phyloP scores from a whole-genome alignment of 2,888 invertebrate species.

The Scaptomyza reducta region DNA sequence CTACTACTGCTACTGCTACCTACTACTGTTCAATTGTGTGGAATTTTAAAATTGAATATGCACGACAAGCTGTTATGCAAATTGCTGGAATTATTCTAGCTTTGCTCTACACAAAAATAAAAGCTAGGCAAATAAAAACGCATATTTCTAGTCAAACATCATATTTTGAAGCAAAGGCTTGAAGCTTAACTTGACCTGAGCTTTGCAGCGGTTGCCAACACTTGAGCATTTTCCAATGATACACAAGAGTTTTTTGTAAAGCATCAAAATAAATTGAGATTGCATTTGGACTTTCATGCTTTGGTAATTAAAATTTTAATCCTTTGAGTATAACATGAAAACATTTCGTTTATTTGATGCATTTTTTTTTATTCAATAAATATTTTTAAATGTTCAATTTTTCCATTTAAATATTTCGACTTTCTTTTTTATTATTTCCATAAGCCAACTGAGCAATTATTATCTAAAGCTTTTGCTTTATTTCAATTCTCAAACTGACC shows the following conservation, averaged over 20 bases:
- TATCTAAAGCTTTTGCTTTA: background rate
- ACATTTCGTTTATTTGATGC: background rate
- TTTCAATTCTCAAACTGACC: background rate
- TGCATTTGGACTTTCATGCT: background rate
- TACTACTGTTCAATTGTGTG: constrained; percentile 37
- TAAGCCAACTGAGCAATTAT: background rate
- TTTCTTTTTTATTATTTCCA: background rate
- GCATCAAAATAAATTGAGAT: background rate
- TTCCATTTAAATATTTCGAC: background rate
- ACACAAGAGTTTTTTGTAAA: background rate
- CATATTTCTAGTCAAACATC: too few relatives aligned
- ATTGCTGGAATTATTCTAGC: constrained; percentile 12
- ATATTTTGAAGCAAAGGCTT: background rate
- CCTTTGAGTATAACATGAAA: too few relatives aligned
- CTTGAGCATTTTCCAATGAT: background rate
- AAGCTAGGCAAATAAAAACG: too few relatives aligned
- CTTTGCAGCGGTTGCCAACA: background rate
- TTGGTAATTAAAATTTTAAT: background rate
- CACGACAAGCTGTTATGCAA: constrained; percentile 35
- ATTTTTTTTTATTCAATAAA: background rate
- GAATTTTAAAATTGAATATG: constrained; percentile 39
- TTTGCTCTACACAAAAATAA: background rate
- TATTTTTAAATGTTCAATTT: background rate
- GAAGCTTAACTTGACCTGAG: background rate
- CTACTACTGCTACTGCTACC: background rate